phyloP scores from a whole-genome alignment of 2,113 vertebrate species.

The Athene cunicularia region DNA sequence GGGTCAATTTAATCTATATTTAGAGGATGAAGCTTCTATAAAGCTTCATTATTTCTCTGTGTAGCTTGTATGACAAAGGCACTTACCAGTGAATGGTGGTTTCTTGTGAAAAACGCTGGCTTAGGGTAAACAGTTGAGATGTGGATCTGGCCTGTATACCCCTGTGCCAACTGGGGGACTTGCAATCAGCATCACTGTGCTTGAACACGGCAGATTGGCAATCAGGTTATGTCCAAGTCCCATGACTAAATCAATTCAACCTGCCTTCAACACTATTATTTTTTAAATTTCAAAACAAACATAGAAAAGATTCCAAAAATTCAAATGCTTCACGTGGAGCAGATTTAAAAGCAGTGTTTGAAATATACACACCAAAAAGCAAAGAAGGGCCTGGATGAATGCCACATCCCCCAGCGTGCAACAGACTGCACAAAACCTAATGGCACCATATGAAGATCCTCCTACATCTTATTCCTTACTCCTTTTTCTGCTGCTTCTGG shows the following conservation, averaged over 20 bases:
- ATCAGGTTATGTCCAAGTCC: neutral
- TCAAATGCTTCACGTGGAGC: neutral
- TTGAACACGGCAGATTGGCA: neutral
- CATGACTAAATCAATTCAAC: neutral
- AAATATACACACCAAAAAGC: neutral
- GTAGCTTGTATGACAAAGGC: neutral
- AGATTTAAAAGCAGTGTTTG: neutral
- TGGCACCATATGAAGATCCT: neutral
- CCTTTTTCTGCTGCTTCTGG: conserved; percentile 8
- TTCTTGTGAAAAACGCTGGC: neutral
- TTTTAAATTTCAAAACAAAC: neutral
- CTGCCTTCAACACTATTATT: neutral
- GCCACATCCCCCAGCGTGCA: neutral
- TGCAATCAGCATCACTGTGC: neutral
- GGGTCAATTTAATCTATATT: neutral
- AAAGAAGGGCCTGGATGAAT: neutral
- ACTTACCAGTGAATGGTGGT: neutral
- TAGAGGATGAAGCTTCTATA: neutral
- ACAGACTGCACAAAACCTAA: conserved; percentile 16
- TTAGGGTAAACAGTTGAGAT: neutral
- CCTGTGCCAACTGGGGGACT: neutral
- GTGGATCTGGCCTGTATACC: neutral
- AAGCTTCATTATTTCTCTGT: conserved; percentile 2
- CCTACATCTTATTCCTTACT: neutral
- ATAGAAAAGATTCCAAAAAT: neutral